Evolutionary conservation across 1,140 invertebrate genomes (phyloP), one percentile per base, ranked within the genome.

Genomic region (Drosophila nannoptera): DNA sequence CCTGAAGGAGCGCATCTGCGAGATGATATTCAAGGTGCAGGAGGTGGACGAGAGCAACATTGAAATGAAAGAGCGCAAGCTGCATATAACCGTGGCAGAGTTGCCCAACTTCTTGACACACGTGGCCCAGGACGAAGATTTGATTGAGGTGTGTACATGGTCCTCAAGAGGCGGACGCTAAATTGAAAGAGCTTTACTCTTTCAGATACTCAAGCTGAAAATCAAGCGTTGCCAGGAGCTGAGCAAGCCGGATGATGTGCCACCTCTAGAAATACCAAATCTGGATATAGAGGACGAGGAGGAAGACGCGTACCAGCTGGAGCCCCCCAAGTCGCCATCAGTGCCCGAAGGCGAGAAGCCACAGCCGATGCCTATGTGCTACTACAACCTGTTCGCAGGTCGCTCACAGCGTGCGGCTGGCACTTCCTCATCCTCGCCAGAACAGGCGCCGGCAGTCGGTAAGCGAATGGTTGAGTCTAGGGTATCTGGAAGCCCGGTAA

Each of bases 1-100:
- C 50, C 91, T 92, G 2, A 92, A 92, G 12, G 80, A 88, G 11
- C 82, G 75, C 33, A 81, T 90, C n/a, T 77, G 87, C 31, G 89
- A 90, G 61, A 88, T 90, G 78, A 88, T 90, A 52, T 88, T 87
- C 56, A 90, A 89, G 52, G 68, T 90, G 9, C 87, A 89, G 64
- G 89, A 90, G 45, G 78, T 90, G n/a, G 84, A 89, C 48, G 88
- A 89, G 46, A 87, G 73, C 45, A 77, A 87, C 12, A 87, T 88
- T 0, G 82, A 88, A 12, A 67, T 89, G 43, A 58, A 53, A 36
- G 64, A 68, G 2, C 75, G 74, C 0, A 80, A 83, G 12, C 49
- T 87, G 1, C 70, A 81, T 33, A 75, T 89, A 4, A 82, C 58
- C 40, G 84, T 88, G 0, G 68, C 78, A 0, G 80, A 87, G 14